Evolutionary conservation across 2,888 invertebrate species (phyloP).

Genomic region (Heliconius charithonia): DNA sequence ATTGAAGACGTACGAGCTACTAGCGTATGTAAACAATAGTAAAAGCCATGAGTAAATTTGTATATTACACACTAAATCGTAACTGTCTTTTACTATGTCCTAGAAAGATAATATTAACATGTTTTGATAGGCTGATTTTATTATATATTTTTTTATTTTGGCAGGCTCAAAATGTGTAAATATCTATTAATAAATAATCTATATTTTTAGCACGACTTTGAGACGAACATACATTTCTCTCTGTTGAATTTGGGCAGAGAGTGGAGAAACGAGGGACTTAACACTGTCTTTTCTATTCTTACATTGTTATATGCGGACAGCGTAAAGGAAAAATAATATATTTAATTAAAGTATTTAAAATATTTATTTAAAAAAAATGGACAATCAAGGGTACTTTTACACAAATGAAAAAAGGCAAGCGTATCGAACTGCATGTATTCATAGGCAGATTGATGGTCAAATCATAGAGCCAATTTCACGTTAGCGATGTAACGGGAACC

Average conservation of each 20-base stretch:
- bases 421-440: constrained; percentile 30
- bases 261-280: too few relatives aligned
- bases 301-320: too few relatives aligned
- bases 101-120: background rate
- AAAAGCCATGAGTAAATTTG: constrained; percentile 13
- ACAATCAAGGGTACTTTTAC: background rate
- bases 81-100: constrained; percentile 15
- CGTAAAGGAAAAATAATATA: too few relatives aligned
- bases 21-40: constrained; percentile 29
- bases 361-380: too few relatives aligned
- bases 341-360: too few relatives aligned
- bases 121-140: background rate
- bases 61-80: constrained; percentile 6
- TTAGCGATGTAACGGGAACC: constrained; percentile 54
- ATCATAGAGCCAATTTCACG: constrained; percentile 49
- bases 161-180: too few relatives aligned
- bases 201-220: too few relatives aligned
- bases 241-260: too few relatives aligned
- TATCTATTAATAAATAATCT: too few relatives aligned
- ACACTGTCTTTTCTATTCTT: too few relatives aligned
- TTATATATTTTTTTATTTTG: background rate
- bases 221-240: too few relatives aligned
- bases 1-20: constrained; percentile 26
- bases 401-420: background rate
- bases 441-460: constrained; percentile 42